Evolutionary conservation across 1,140 invertebrate genomes (phyloP).

Genomic region (Pachypsylla venusta): DNA sequence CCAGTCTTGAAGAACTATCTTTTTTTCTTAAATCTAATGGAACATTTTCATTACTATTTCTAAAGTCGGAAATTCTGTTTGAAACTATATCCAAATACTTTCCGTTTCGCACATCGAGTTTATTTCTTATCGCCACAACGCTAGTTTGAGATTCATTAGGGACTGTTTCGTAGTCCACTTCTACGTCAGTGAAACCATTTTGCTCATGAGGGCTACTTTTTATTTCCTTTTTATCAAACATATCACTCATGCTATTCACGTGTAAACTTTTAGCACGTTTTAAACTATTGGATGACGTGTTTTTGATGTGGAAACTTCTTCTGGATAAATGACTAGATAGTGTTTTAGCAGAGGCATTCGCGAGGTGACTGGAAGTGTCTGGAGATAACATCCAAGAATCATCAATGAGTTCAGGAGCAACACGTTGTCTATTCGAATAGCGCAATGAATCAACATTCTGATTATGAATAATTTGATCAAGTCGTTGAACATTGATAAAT

Average conservation of each 20-base stretch:
- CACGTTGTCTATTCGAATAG: neutral
- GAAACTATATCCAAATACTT: neutral
- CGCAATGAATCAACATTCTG: neutral
- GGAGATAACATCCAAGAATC: neutral
- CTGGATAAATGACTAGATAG: slow-evolving; percentile 2
- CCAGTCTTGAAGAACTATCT: neutral
- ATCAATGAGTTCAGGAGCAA: slow-evolving; percentile 1
- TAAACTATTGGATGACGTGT: neutral
- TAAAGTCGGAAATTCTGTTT: neutral
- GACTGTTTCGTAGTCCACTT: too few species aligned
- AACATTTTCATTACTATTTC: neutral
- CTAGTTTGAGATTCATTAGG: neutral
- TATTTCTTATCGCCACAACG: neutral
- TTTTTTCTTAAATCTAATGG: neutral
- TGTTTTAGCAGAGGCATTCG: neutral
- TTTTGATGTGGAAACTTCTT: slow-evolving; percentile 3
- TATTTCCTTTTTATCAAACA: neutral
- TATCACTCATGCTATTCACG: slow-evolving; percentile 1
- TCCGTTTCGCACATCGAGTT: neutral
- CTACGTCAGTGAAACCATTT: neutral
- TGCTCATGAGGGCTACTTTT: neutral
- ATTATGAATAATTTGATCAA: slow-evolving; percentile 7
- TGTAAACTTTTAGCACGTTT: slow-evolving; percentile 3
- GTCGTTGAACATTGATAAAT: neutral
- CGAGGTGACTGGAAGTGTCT: neutral